Evolutionary conservation across 2,113 vertebrate genomes (phyloP).

Genomic region (Anoplopoma fimbria): DNA sequence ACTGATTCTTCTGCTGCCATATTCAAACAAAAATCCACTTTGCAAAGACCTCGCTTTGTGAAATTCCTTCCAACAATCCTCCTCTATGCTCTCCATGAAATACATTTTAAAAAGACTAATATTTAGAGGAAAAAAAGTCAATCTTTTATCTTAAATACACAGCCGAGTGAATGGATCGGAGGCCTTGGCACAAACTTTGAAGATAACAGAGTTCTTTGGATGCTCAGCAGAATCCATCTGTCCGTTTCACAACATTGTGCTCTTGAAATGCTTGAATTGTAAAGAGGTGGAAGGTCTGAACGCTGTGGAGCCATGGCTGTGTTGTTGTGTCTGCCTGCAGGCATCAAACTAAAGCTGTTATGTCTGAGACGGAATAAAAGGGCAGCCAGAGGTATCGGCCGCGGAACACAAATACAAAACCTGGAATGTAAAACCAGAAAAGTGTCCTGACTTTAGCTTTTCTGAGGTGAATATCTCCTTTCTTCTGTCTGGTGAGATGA

Average conservation of each 20-base stretch:
- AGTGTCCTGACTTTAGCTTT: too few relatives aligned
- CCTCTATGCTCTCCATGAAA: neutral
- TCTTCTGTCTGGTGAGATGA: neutral
- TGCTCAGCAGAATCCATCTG: constrained; percentile 23
- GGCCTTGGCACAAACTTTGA: neutral
- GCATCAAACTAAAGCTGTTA: constrained; percentile 63
- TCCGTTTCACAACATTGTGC: constrained; percentile 53
- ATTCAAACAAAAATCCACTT: neutral
- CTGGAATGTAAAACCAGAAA: constrained; percentile 10
- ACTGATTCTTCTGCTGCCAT: neutral
- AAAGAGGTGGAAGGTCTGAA: constrained; percentile 51
- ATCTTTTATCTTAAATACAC: neutral
- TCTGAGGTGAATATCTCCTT: neutral
- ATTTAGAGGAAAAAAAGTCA: neutral
- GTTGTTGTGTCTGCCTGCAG: constrained; percentile 56
- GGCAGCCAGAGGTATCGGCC: constrained; percentile 14
- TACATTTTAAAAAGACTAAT: too few relatives aligned
- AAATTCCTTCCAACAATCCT: neutral
- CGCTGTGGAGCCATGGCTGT: neutral
- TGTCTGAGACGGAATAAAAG: constrained; percentile 41
- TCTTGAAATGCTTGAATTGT: constrained; percentile 14
- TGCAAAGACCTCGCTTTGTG: neutral
- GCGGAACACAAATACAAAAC: constrained; percentile 8
- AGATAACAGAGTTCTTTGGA: constrained; percentile 14
- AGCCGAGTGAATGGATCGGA: neutral